These are phyloP conservation scores for Aradophagus sp. DNA, from an alignment of 1,140 invertebrate genomes.

Conservation along the genomic window DNA sequence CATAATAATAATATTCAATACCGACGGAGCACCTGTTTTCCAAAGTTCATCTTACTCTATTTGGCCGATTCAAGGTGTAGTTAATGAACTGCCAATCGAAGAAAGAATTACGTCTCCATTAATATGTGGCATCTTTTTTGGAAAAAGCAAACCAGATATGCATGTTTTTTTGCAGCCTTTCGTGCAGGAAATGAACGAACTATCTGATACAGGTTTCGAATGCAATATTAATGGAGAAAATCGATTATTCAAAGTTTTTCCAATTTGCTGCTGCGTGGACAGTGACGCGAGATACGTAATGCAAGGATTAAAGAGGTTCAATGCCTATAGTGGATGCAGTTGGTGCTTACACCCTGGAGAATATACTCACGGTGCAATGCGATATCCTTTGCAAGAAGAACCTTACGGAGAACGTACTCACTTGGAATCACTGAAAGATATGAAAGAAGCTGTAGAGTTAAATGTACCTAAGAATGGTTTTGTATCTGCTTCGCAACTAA, in stretches of 20 bases:
- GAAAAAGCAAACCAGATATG: constrained; percentile 1
- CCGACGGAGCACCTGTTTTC: constrained; percentile 2
- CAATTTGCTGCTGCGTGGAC: constrained; percentile 8
- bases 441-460: not conserved
- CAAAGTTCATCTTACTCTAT: not conserved
- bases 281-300: constrained; percentile 1
- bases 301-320: constrained; percentile 20
- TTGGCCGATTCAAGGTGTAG: not conserved
- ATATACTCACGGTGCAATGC: constrained; percentile 1
- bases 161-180: constrained; percentile 3
- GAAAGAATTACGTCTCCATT: not conserved
- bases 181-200: constrained; percentile 20
- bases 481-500: not conserved
- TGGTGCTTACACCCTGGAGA: constrained; percentile 24
- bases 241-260: constrained; percentile 7
- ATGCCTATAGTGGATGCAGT: constrained; percentile 15
- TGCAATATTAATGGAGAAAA: not conserved
- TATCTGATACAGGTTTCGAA: constrained; percentile 2
- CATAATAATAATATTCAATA: constrained; percentile 3
- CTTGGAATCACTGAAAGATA: not conserved
- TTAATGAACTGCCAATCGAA: not conserved
- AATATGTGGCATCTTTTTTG: not conserved
- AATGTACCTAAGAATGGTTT: not conserved
- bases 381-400: constrained; percentile 11
- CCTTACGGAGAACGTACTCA: not conserved